Evolutionary conservation across 2,888 invertebrate species (phyloP).

Genomic region (Hirtodrosophila duncani): DNA sequence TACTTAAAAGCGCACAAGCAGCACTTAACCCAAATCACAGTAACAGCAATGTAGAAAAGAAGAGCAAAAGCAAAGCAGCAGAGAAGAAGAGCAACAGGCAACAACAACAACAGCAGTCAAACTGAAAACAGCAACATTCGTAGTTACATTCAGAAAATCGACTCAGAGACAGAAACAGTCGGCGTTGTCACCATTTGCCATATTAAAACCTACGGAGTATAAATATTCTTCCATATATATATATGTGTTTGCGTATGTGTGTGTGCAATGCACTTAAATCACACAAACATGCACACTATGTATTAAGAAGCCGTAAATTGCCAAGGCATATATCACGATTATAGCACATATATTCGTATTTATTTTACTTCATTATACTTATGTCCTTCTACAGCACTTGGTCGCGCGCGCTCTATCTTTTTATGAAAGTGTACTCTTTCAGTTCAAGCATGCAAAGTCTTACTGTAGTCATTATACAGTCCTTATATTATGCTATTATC

Average conservation of each 20-base stretch:
- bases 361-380: constrained; percentile 63
- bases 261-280: constrained; percentile 17
- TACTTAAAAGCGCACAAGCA: constrained; percentile 68
- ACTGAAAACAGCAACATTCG: constrained; percentile 13
- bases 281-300: constrained; percentile 19
- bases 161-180: constrained; percentile 18
- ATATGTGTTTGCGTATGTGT: constrained; percentile 6
- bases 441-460: too few species aligned
- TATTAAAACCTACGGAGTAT: constrained; percentile 42
- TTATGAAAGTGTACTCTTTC: too few species aligned
- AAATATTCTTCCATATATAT: constrained; percentile 10
- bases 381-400: background rate
- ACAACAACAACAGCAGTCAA: constrained; percentile 37
- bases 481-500: too few species aligned
- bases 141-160: constrained; percentile 5
- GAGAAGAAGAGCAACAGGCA: constrained; percentile 35
- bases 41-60: constrained; percentile 23
- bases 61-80: constrained; percentile 24
- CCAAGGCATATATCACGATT: constrained; percentile 66
- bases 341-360: constrained; percentile 54
- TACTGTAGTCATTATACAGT: too few species aligned
- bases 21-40: constrained; percentile 72
- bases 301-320: constrained; percentile 55
- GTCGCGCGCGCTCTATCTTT: constrained; percentile 6
- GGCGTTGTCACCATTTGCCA: constrained; percentile 55